Conservation (phyloP, 2,888 invertebrate species). For the Pyrocoelia pectoralis region DNA sequence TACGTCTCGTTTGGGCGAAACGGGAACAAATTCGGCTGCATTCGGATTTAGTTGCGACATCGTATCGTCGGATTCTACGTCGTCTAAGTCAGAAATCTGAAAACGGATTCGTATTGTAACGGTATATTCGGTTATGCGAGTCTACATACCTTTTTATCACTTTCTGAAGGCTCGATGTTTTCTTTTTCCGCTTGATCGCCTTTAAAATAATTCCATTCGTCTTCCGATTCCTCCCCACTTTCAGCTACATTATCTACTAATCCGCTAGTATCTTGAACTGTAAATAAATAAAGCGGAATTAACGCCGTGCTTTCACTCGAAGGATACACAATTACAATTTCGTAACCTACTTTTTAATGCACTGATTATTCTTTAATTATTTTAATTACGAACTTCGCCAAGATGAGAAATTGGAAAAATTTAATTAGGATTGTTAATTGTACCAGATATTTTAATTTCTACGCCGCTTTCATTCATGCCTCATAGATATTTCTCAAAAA, state of each 20-base stretch:
- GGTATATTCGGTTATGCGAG: too few species aligned
- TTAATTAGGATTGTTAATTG: too few species aligned
- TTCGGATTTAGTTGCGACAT: conserved; percentile 83
- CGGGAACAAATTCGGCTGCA: conserved; percentile 84
- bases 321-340: background rate
- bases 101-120: conserved; percentile 5
- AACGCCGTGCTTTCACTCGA: background rate
- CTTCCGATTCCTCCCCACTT: conserved; percentile 81
- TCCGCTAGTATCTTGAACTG: conserved; percentile 61
- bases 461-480: too few species aligned
- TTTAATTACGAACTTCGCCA: conserved; percentile 2
- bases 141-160: conserved; percentile 53
- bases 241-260: conserved; percentile 78
- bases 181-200: conserved; percentile 70
- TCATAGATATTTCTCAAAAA: too few species aligned
- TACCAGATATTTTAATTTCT: too few species aligned
- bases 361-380: background rate
- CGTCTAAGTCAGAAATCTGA: conserved; percentile 50
- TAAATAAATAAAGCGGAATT: conserved; percentile 40
- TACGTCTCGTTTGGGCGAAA: conserved; percentile 65
- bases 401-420: background rate
- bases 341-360: background rate
- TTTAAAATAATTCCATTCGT: conserved; percentile 88
- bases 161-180: conserved; percentile 62
- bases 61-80: conserved; percentile 68